Evolutionary conservation across 1,140 invertebrate species (phyloP), one percentile per base, ranked within the genome.

Genomic region (Drosophila kanapiae): DNA sequence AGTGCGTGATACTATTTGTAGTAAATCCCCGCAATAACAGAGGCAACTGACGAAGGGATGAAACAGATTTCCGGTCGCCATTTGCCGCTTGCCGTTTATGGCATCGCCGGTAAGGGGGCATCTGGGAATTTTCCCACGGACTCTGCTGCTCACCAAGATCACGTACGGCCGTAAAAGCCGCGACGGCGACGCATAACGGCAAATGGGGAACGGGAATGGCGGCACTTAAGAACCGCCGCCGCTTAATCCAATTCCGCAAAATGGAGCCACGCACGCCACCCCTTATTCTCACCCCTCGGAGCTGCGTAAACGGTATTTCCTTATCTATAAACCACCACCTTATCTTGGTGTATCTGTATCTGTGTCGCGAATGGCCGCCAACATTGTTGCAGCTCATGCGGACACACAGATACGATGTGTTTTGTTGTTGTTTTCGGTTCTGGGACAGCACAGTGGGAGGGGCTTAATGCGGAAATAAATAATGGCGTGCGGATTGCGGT

Each of bases 211-310:
- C 53, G 35, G 53, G 57, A 88, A 88, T 88, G 85, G 85, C 71
- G 85, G 70, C 85, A 80, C 78, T 90, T 88, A 90, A 78, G 74
- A 51, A 71, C 80, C 64, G 76, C 57, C 49, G 65, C 58, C 79
- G 81, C 63, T 83, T 88, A 85, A 90, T 85, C 78, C 78, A 69
- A 58, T 59, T 76, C 48, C 29, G 45, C 72, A 83, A 87, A 88
- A 87, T 87, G 84, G 60, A 82, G 51, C 80, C 76, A 80, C 59
- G 79, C 49, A 56, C 58, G 33, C 14, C 68, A 74, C 27, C 57
- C 45, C 67, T 35, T 29, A 31, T 11, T 51, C 11, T 23, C 43
- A 58, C 31, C 70, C 68, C 48, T 14, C 38, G 48, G 45, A 0
- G 38, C 38, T 40, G 3, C 2, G 14, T 8, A 40, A 40, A n/a